A percentile compares a stretch with the other conserved stretches of the same genome.
phyloP scores from a whole-genome alignment of 2,797 vertebrate species.

The Lagorchestes hirsutus region DNA sequence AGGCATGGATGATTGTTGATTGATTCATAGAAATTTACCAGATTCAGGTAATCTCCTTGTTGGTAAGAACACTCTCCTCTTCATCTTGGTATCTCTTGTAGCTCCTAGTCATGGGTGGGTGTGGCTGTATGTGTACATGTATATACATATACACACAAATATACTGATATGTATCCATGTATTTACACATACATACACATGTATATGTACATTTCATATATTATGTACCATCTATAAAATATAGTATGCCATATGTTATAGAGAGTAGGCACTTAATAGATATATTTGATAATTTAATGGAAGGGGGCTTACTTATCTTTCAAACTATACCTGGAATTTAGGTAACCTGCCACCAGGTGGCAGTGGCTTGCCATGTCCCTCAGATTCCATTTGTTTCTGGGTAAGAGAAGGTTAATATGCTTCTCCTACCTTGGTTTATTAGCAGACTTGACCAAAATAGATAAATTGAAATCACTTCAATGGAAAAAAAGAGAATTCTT shows the following conservation, averaged over 20 bases:
- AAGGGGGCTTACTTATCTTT: slow-evolving; percentile 3
- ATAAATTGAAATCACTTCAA: background rate
- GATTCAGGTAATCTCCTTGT: background rate
- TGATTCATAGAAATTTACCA: background rate
- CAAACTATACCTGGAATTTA: background rate
- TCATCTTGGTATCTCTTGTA: background rate
- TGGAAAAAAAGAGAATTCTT: slow-evolving; percentile 23
- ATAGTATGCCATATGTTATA: background rate
- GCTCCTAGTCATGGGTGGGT: background rate
- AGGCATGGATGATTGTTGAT: background rate
- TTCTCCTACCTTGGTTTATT: slow-evolving; percentile 30
- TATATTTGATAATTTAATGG: background rate
- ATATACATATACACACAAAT: background rate
- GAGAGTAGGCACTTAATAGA: background rate
- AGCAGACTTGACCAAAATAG: slow-evolving; percentile 30
- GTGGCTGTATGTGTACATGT: too few species aligned
- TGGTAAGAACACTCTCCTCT: background rate
- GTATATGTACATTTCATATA: background rate
- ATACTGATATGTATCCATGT: background rate
- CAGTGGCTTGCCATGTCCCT: background rate
- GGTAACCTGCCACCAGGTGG: slow-evolving; percentile 24
- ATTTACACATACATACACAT: background rate
- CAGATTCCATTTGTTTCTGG: background rate
- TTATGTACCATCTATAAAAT: background rate
- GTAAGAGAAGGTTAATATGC: slow-evolving; percentile 35